These are phyloP conservation scores for Psephotus haematonotus DNA, from an alignment of 2,113 vertebrate genomes.

Conservation along the genomic window DNA sequence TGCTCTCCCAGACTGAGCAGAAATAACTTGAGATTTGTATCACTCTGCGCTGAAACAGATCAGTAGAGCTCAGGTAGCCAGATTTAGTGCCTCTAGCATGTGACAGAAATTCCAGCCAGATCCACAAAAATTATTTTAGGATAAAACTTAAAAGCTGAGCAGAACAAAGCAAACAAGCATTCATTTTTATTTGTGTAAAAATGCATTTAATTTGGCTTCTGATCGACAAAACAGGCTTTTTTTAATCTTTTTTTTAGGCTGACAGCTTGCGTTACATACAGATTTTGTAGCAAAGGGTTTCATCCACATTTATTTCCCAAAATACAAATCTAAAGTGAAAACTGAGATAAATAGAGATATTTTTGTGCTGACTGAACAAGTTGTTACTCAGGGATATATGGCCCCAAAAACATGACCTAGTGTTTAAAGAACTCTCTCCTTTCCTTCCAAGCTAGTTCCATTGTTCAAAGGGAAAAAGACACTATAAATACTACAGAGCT, in stretches of 20 bases:
- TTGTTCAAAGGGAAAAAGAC: not conserved
- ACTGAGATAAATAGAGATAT: not conserved
- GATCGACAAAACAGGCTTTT: not conserved
- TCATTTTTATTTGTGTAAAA: slow-evolving; percentile 7
- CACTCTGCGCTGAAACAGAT: not conserved
- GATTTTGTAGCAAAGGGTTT: slow-evolving; percentile 23
- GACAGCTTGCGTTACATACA: slow-evolving; percentile 24
- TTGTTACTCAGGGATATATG: not conserved
- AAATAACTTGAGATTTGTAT: slow-evolving; percentile 41
- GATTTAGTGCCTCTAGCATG: slow-evolving; percentile 1
- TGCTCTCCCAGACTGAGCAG: not conserved
- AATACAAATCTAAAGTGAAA: slow-evolving; percentile 33
- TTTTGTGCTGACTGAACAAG: slow-evolving; percentile 10
- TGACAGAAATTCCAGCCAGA: not conserved
- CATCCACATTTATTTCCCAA: not conserved
- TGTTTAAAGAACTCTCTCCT: not conserved
- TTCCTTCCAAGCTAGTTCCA: not conserved
- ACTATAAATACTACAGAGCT: not conserved
- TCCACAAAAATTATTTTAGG: slow-evolving; percentile 25
- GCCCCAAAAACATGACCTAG: not conserved
- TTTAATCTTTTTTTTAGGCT: not conserved
- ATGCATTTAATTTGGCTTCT: slow-evolving; percentile 8
- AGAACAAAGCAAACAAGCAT: not conserved
- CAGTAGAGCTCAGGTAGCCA: not conserved
- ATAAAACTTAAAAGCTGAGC: not conserved